Percentiles rank a stretch among this genome's conserved stretches.
These are phyloP conservation scores for Melieria omissa DNA, from an alignment of 2,888 invertebrate species.

Conservation along the genomic window DNA sequence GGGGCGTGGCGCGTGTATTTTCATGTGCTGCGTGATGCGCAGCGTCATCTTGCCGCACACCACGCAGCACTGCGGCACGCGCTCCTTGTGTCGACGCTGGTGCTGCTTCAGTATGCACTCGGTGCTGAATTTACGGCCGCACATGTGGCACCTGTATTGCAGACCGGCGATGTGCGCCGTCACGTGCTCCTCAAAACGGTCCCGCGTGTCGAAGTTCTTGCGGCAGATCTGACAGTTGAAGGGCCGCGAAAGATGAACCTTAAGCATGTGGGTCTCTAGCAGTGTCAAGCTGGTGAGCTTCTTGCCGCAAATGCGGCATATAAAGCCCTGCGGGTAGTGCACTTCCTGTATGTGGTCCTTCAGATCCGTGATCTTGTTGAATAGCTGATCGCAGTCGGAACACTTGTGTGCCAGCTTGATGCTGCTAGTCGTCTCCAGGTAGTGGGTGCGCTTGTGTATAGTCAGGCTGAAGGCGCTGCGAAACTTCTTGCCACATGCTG, in stretches of 20 bases:
- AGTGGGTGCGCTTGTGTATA: constrained; percentile 47
- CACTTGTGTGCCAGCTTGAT: constrained; percentile 48
- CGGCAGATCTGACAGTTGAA: constrained; percentile 45
- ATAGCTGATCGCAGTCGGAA: constrained; percentile 46
- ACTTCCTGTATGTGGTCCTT: constrained; percentile 45
- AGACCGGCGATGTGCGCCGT: constrained; percentile 40
- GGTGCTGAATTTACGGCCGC: constrained; percentile 44
- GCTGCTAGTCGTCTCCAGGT: constrained; percentile 45
- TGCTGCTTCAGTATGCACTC: constrained; percentile 45
- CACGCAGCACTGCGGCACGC: constrained; percentile 44
- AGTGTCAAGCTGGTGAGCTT: constrained; percentile 42
- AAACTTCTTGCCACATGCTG: constrained; percentile 46
- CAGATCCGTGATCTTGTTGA: constrained; percentile 46
- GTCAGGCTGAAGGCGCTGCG: constrained; percentile 46
- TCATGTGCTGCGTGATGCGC: constrained; percentile 50
- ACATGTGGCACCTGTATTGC: constrained; percentile 44
- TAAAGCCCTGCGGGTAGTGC: constrained; percentile 48
- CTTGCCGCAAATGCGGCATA: constrained; percentile 46
- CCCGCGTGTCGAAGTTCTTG: constrained; percentile 42
- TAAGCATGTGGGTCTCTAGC: constrained; percentile 47
- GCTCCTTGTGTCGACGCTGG: constrained; percentile 44
- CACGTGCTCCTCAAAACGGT: constrained; percentile 44
- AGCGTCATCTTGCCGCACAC: constrained; percentile 47
- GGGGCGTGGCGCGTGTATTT: constrained; percentile 48
- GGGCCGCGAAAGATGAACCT: constrained; percentile 43